Conservation (phyloP, 1,140 invertebrate species). For the Calycopis cecrops region DNA sequence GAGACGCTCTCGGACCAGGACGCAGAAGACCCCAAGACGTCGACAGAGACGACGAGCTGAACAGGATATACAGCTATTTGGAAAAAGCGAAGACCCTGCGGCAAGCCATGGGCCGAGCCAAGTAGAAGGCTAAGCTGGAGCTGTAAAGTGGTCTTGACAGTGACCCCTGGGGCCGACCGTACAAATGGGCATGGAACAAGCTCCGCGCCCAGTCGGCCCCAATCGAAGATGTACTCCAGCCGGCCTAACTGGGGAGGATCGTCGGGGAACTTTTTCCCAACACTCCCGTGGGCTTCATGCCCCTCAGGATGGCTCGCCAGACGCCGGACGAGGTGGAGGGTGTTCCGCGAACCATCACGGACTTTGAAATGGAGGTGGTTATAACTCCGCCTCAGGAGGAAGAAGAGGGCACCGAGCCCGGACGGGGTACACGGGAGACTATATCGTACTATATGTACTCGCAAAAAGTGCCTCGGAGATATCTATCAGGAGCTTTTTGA, state of each 20-base stretch:
- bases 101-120: conserved; percentile 8
- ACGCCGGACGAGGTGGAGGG: too few relatives aligned
- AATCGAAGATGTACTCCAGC: not conserved
- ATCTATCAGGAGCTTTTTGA: too few relatives aligned
- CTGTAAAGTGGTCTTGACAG: not conserved
- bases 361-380: not conserved
- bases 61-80: not conserved
- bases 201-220: not conserved
- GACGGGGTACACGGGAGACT: too few relatives aligned
- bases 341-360: not conserved
- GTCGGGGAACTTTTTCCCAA: too few relatives aligned
- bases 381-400: not conserved
- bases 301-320: conserved; percentile 1
- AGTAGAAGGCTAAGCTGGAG: not conserved
- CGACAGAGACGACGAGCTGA: not conserved
- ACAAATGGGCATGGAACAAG: conserved; percentile 2
- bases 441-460: too few relatives aligned
- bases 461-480: too few relatives aligned
- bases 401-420: not conserved
- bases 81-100: conserved; percentile 1
- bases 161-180: conserved; percentile 14
- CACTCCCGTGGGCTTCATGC: not conserved
- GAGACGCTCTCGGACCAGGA: too few relatives aligned
- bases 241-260: too few relatives aligned
- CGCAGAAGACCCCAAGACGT: not conserved